Base-by-base conservation (phyloP, 2,888 invertebrate species). In the Agrotis ipsilon region DNA sequence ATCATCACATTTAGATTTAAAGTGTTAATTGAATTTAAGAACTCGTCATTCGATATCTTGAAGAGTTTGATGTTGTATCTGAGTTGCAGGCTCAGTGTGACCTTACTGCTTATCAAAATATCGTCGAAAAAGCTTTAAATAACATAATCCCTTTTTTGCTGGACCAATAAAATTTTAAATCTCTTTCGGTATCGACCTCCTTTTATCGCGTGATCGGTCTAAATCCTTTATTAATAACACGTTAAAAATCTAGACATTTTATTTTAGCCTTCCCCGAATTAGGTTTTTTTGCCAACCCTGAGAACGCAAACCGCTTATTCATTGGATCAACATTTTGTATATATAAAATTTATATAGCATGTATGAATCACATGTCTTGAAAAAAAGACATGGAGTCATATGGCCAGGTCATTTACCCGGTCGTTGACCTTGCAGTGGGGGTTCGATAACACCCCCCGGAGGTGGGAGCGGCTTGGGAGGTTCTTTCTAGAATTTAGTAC, bases 351-450 rank as follows among this genome's bases (percentile, higher is more conserved):
- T 71, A 69, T 75, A 72, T 68, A 67, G 49, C 49, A 24, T 58
- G 77, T 81, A 72, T 79, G 79, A 86, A 75, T 85, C 83, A 81
- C 78, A 81, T 76, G 82, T 63, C 76, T 77, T 72, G 85, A 88
- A 90, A 87, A 88, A 84, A 82, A 81, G 64, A 81, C 76, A 83
- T 83, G 83, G 75, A 88, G 89, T 91, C 92, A 90, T 89, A 88
- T 89, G 86, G 69, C 65, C 73, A 82, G 92, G 90, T 90, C 92
- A 83, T 88, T 91, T 88, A 92, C 93, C 91, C 91, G 92, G 86
- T 57, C 92, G 86, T 88, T 91, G 90, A 92, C 89, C 89, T 85
- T 84, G 76, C 82, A 70, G 81, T 57, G 68, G 75, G 79, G 81
- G 68, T 83, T 84, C 65, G 27, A 57, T 80, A 63, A 59, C 73